Conservation (phyloP, 2,797 vertebrate species). For the Muscicapa striata region DNA sequence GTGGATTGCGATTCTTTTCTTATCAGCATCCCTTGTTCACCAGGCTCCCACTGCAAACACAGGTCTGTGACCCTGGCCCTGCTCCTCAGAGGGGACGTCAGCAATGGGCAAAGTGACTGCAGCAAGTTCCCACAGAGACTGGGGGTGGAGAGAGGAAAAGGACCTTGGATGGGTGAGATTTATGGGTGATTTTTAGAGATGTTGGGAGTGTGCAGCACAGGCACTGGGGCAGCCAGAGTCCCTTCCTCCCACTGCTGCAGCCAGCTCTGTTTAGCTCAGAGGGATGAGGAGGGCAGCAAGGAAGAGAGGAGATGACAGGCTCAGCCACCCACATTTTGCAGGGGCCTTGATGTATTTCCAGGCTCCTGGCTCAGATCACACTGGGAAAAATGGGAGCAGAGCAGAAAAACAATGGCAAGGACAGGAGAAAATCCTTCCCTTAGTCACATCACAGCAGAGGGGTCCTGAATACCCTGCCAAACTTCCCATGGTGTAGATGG, state of each 20-base stretch:
- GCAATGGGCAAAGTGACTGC: background rate
- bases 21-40: background rate
- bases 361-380: background rate
- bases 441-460: accelerated
- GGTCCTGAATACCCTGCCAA: background rate
- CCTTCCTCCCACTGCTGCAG: background rate
- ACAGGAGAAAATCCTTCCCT: background rate
- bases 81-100: background rate
- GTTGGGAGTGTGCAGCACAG: accelerated
- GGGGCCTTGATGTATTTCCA: background rate
- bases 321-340: background rate
- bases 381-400: accelerated
- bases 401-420: background rate
- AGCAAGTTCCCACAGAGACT: background rate
- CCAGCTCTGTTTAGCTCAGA: background rate
- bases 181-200: background rate
- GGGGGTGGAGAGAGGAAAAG: background rate
- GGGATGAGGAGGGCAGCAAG: background rate
- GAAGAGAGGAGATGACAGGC: background rate
- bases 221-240: background rate
- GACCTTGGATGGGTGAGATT: background rate
- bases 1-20: background rate
- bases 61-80: background rate
- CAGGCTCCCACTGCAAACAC: background rate
- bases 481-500: background rate